phyloP scores from a whole-genome alignment of 2,113 vertebrate genomes.

The Heterotilapia buettikoferi region DNA sequence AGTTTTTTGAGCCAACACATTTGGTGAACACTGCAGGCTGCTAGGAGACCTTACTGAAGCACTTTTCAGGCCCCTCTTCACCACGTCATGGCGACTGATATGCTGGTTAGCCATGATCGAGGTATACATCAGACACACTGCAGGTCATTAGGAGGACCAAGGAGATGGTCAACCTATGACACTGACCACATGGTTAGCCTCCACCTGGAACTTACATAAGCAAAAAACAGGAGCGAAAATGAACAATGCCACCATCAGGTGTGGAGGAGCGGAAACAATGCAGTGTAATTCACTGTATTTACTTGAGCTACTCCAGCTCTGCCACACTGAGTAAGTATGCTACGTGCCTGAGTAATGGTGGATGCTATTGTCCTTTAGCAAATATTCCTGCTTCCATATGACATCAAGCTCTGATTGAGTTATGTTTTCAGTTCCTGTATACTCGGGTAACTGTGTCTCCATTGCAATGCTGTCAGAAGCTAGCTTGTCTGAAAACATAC shows the following conservation, averaged over 20 bases:
- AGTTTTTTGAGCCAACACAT: not conserved
- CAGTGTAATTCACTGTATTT: not conserved
- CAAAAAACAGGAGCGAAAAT: not conserved
- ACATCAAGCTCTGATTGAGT: not conserved
- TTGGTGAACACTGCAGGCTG: not conserved
- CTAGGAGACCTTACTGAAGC: not conserved
- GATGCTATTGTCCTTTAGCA: not conserved
- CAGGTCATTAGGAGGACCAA: not conserved
- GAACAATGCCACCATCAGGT: not conserved
- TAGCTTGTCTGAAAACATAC: not conserved
- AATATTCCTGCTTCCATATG: not conserved
- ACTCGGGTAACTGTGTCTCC: not conserved
- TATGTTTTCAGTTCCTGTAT: not conserved
- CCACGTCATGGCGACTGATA: not conserved
- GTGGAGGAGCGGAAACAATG: not conserved
- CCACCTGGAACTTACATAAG: not conserved
- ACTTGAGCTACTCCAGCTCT: not conserved
- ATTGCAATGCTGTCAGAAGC: not conserved
- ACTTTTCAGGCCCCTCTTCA: not conserved
- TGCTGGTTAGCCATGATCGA: not conserved
- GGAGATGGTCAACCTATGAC: not conserved
- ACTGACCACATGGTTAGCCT: not conserved
- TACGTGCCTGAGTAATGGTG: not conserved
- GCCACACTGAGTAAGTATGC: not conserved
- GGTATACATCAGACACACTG: not conserved